Evolutionary conservation across 1,140 invertebrate genomes (phyloP), one percentile per base, ranked within the genome.

Genomic region (Rhopalosiphum padi): DNA sequence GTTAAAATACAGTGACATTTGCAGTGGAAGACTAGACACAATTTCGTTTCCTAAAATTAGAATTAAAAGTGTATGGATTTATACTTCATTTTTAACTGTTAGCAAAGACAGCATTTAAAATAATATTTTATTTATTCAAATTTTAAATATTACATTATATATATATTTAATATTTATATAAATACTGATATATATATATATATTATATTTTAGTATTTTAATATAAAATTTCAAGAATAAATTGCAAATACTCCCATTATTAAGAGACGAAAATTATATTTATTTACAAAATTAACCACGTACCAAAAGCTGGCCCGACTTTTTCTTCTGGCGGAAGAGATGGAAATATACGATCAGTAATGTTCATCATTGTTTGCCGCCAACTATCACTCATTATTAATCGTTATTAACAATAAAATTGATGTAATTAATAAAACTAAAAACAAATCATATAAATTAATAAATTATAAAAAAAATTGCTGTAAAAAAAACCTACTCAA

Each of bases 1-100:
- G 95, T 99, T 98, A 94, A 98, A 97, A 95, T 98, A 98, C 77
- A 99, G 95, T 91, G 96, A 96, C 95, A 98, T 98, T 96, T 99
- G 98, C 51, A 99, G 95, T 9, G 97, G 96, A 83, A 98, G 95
- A 96, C 96, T 98, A 3, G 97, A 96, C 53, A 96, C 95, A 18
- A 96, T 95, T 93, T 94, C 94, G 82, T 93, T 94, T 23, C 82
- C 94, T 94, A 60, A 25, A 86, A 93, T 30, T 77, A 68, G 93
- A 85, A 94, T 55, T 55, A 37, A 51, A 51, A 15, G n/a, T n/a
- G 90, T 53, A 46, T 77, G 25, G 43, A 83, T 7, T 46, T 83
- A 30, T 53, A 53, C 53, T n/a, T 41, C 5, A 43, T 41, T 37
- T 89, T 87, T 85, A 83, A 30, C 18, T 43, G 30, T 87, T n/a